These are phyloP conservation scores for Castor canadensis DNA, from an alignment of 2,113 vertebrate genomes.

Conservation along the genomic window DNA sequence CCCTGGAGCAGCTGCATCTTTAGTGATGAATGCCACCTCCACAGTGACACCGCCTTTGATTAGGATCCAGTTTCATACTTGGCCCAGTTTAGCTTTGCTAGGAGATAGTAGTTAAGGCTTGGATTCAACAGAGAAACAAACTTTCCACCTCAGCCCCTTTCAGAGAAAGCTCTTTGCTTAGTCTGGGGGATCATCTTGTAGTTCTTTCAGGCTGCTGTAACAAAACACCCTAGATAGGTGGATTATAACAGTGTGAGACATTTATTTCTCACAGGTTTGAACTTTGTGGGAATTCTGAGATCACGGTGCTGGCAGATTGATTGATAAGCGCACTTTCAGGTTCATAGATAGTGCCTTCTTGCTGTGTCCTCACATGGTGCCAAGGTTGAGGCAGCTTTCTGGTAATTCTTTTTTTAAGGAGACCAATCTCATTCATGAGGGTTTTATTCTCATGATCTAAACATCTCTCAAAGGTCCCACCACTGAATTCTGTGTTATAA, in stretches of 20 bases:
- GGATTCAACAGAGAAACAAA: too few species aligned
- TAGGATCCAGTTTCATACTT: neutral
- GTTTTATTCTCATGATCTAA: too few species aligned
- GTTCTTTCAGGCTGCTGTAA: neutral
- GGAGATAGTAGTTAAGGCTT: neutral
- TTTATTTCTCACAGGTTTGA: neutral
- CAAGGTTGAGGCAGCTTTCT: neutral
- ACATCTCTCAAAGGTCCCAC: too few species aligned
- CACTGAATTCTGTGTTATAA: too few species aligned
- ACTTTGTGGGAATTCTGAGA: neutral
- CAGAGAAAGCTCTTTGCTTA: neutral
- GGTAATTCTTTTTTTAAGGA: neutral
- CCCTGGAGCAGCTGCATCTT: neutral
- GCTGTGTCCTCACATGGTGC: neutral
- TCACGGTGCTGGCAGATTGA: neutral
- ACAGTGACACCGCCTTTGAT: too few species aligned
- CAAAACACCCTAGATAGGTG: neutral
- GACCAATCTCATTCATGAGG: neutral
- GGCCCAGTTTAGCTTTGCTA: neutral
- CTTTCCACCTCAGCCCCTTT: neutral
- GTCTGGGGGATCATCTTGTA: neutral
- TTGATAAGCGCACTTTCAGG: neutral
- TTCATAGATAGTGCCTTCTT: neutral
- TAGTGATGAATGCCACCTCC: neutral
- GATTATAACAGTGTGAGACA: neutral